Percentiles rank a stretch among this genome's conserved stretches.
These are phyloP conservation scores for Bagarius yarrelli DNA, from an alignment of 2,113 vertebrate genomes.

Conservation along the genomic window DNA sequence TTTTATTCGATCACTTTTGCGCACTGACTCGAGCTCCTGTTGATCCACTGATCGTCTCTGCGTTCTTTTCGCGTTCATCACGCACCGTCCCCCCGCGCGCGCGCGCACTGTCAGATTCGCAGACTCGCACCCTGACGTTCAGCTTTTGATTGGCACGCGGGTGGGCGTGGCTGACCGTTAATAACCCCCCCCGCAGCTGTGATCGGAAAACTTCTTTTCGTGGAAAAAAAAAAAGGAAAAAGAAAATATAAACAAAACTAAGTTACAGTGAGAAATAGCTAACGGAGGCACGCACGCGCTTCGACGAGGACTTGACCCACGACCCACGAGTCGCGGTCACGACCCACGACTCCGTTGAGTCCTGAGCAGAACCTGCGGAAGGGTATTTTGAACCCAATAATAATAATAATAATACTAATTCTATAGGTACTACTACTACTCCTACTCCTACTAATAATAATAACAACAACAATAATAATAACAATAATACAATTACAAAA, in stretches of 20 bases:
- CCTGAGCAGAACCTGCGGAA: not conserved
- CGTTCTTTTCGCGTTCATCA: not conserved
- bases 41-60: not conserved
- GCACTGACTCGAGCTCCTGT: too few species aligned
- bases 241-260: too few species aligned
- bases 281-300: not conserved
- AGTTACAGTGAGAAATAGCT: too few species aligned
- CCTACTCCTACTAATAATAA: not conserved
- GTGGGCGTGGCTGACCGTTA: conserved; percentile 22
- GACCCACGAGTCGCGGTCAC: not conserved
- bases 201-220: not conserved
- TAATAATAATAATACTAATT: too few species aligned
- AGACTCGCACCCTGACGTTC: not conserved
- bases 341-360: too few species aligned
- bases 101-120: not conserved
- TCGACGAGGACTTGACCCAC: not conserved
- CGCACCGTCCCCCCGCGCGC: not conserved
- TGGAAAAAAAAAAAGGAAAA: not conserved
- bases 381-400: too few species aligned
- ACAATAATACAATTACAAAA: not conserved
- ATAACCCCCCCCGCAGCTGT: not conserved
- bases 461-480: not conserved
- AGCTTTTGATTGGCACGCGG: conserved; percentile 13
- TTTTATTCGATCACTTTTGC: not conserved
- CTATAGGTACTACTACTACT: not conserved